These are phyloP conservation scores for Gila orcuttii DNA, from an alignment of 2,113 vertebrate species.

Conservation along the genomic window DNA sequence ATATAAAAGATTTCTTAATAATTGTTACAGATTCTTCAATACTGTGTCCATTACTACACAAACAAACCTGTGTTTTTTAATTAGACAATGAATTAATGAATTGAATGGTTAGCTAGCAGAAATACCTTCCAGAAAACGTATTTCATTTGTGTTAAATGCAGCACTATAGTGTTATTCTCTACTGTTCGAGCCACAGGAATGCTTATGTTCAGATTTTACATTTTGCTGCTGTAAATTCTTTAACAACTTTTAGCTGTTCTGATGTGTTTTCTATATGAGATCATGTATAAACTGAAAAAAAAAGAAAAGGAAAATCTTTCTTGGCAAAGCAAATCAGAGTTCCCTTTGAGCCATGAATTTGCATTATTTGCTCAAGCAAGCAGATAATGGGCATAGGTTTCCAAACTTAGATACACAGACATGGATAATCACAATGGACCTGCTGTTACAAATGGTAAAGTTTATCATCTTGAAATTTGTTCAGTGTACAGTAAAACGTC, in stretches of 20 bases:
- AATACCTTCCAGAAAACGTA: not conserved
- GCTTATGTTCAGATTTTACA: not conserved
- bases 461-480: slow-evolving; percentile 28
- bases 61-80: not conserved
- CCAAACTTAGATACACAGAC: slow-evolving; percentile 23
- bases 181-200: not conserved
- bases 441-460: slow-evolving; percentile 37
- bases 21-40: slow-evolving; percentile 2
- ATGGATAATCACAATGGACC: slow-evolving; percentile 32
- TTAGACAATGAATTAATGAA: not conserved
- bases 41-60: not conserved
- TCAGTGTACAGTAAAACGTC: slow-evolving; percentile 8
- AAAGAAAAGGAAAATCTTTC: not conserved
- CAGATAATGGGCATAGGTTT: slow-evolving; percentile 43
- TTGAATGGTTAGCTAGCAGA: not conserved
- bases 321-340: slow-evolving; percentile 24
- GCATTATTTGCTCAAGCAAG: slow-evolving; percentile 37
- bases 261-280: slow-evolving; percentile 15
- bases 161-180: not conserved
- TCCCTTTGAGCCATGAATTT: slow-evolving; percentile 28
- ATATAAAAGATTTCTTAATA: slow-evolving; percentile 3
- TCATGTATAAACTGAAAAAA: not conserved
- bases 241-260: not conserved
- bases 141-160: not conserved
- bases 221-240: not conserved